Conservation (phyloP, 2,888 invertebrate genomes). For the Philaethria dido region DNA sequence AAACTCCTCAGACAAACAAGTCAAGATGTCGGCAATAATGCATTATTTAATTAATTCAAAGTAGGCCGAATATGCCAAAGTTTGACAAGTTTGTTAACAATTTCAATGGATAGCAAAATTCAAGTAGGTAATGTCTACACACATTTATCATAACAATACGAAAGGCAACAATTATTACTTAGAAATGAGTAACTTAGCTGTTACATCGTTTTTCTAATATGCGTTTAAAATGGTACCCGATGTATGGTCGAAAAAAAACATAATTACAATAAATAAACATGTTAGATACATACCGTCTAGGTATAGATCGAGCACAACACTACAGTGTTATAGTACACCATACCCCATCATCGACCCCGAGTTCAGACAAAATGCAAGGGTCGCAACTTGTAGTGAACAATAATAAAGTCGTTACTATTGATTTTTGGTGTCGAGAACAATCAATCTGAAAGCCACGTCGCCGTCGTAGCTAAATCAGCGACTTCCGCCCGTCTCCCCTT, state of each 20-base stretch:
- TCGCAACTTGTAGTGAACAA: slow-evolving; percentile 50
- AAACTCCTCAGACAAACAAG: slow-evolving; percentile 17
- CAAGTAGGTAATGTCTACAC: not conserved
- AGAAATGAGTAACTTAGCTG: too few relatives aligned
- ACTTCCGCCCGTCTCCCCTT: slow-evolving; percentile 72
- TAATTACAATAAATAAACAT: not conserved
- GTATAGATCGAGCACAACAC: not conserved
- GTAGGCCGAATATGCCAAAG: slow-evolving; percentile 15
- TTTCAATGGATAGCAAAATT: slow-evolving; percentile 1
- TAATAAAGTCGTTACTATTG: slow-evolving; percentile 77
- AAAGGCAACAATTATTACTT: not conserved
- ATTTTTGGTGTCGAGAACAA: slow-evolving; percentile 77
- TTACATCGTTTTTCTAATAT: too few relatives aligned
- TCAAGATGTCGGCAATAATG: slow-evolving; percentile 29
- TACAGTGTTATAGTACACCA: not conserved
- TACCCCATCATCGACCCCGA: not conserved
- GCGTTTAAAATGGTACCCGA: too few relatives aligned
- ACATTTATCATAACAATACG: not conserved
- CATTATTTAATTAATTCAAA: slow-evolving; percentile 31
- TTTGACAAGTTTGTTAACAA: slow-evolving; percentile 26
- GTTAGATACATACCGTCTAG: not conserved
- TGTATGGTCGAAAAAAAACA: not conserved
- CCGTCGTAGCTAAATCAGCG: slow-evolving; percentile 70
- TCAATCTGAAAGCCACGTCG: slow-evolving; percentile 67
- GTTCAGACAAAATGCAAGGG: slow-evolving; percentile 12